These are phyloP conservation scores for Macrosoma leucophasiata DNA, from an alignment of 2,888 invertebrate genomes.

Conservation along the genomic window DNA sequence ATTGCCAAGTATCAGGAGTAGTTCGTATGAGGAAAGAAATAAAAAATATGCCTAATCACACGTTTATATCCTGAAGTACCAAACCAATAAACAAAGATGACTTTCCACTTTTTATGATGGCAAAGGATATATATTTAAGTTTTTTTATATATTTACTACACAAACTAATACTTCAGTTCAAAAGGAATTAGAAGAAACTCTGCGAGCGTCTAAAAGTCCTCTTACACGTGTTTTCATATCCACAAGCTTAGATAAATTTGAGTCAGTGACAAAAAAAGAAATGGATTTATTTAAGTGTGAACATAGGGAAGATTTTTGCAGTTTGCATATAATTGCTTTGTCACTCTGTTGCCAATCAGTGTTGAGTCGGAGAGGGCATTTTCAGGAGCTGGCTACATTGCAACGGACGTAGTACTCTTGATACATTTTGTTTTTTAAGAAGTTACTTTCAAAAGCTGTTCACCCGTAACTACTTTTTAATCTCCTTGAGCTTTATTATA, in stretches of 20 bases:
- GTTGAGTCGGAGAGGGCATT: slow-evolving; percentile 1
- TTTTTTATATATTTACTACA: too few species aligned
- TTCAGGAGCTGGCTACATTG: slow-evolving; percentile 1
- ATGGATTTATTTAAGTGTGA: background rate
- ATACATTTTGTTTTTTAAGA: too few species aligned
- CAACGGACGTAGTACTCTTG: background rate
- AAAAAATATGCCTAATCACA: background rate
- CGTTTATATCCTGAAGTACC: too few species aligned
- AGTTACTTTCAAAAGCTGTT: too few species aligned
- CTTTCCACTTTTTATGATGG: too few species aligned
- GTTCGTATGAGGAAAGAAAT: too few species aligned
- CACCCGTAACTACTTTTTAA: too few species aligned
- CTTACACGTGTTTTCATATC: slow-evolving; percentile 3
- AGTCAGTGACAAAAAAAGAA: background rate
- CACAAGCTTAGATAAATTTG: slow-evolving; percentile 4
- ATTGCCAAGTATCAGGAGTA: background rate
- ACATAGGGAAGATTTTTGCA: slow-evolving; percentile 4
- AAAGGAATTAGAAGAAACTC: too few species aligned
- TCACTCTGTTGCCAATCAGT: slow-evolving; percentile 2
- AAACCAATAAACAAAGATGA: too few species aligned
- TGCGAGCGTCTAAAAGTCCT: slow-evolving; percentile 2
- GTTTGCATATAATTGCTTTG: slow-evolving; percentile 6
- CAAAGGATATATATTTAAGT: too few species aligned
- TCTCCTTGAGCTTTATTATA: too few species aligned
- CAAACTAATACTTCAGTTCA: too few species aligned